phyloP scores from a whole-genome alignment of 2,797 vertebrate species.

The Sylvia borin region DNA sequence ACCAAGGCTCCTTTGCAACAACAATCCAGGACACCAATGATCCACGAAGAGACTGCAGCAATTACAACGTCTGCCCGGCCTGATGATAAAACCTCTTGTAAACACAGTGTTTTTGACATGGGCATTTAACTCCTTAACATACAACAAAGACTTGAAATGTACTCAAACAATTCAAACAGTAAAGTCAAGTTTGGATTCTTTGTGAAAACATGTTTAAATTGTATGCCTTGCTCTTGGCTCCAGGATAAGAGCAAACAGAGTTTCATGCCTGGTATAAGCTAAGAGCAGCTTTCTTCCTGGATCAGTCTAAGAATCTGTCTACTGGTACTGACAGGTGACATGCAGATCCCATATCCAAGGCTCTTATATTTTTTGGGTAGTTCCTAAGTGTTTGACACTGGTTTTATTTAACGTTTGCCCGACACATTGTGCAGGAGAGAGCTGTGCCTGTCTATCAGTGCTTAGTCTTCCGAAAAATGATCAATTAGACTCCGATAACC shows the following conservation, averaged over 20 bases:
- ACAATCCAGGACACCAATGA: not conserved
- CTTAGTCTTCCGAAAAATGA: not conserved
- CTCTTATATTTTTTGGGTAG: not conserved
- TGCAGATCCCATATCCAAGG: not conserved
- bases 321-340: not conserved
- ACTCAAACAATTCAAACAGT: not conserved
- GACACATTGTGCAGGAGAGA: too few relatives aligned
- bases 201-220: not conserved
- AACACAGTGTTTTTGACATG: not conserved
- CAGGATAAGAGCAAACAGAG: not conserved
- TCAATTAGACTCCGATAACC: not conserved
- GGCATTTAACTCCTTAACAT: not conserved
- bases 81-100: not conserved
- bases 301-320: not conserved
- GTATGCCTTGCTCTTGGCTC: not conserved
- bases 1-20: not conserved
- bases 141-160: not conserved
- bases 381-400: rapidly evolving
- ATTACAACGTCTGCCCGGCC: rapidly evolving
- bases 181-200: not conserved
- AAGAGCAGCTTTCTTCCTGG: not conserved
- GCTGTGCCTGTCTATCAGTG: not conserved
- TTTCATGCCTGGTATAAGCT: not conserved
- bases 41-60: not conserved
- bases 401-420: not conserved